phyloP scores from a whole-genome alignment of 1,140 invertebrate species.

The Xylocopa sonorina region DNA sequence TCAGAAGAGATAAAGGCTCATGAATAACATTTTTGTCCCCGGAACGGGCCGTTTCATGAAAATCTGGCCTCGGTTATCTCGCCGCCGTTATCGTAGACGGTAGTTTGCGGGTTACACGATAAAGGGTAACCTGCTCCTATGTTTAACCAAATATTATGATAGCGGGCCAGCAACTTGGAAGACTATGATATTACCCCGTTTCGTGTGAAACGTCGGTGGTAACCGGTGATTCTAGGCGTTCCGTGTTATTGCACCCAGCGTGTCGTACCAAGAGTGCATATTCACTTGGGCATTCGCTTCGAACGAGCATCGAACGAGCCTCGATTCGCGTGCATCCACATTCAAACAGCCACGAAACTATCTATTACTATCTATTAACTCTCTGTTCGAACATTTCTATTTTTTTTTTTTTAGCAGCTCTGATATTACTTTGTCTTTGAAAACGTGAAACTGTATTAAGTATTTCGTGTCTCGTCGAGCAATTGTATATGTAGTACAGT shows the following conservation, averaged over 20 bases:
- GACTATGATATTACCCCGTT: neutral
- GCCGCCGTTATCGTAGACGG: conserved; percentile 48
- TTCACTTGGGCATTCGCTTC: no score
- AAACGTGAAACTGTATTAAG: no score
- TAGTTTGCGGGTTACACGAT: conserved; percentile 57
- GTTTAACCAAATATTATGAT: conserved; percentile 45
- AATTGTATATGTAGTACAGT: no score
- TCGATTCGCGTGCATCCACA: no score
- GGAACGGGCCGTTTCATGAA: conserved; percentile 57
- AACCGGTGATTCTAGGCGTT: neutral
- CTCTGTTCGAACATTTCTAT: no score
- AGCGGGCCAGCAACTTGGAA: neutral
- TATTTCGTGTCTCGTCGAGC: no score
- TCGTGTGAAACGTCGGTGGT: neutral
- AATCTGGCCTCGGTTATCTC: conserved; percentile 56
- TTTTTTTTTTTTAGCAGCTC: no score
- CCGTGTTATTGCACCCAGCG: neutral
- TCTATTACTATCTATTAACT: no score
- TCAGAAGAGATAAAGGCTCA: conserved; percentile 53
- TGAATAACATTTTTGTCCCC: conserved; percentile 65
- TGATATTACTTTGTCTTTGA: no score
- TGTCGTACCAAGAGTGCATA: neutral
- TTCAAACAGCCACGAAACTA: no score
- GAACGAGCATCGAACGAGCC: no score
- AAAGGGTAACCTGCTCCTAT: conserved; percentile 41